Conservation (phyloP, 2,113 vertebrate genomes). For the Boleophthalmus pectinirostris region DNA sequence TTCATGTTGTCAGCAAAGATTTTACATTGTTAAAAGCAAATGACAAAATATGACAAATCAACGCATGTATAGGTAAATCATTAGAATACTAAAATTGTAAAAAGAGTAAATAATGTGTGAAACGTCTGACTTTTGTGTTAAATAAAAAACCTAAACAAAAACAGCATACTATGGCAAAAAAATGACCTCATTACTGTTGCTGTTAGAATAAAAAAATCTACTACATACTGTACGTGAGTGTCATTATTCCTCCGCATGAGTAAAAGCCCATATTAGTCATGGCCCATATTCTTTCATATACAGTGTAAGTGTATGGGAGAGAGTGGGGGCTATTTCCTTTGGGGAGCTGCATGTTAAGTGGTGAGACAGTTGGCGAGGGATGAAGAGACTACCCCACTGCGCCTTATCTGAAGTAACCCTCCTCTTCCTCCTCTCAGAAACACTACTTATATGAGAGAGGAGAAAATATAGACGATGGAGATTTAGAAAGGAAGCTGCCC, state of each 20-base stretch:
- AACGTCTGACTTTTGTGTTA: too few species aligned
- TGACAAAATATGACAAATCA: too few species aligned
- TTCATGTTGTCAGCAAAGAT: too few species aligned
- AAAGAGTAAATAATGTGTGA: too few species aligned
- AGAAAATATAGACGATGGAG: constrained; percentile 9
- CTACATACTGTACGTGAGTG: neutral
- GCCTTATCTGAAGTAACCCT: constrained; percentile 61
- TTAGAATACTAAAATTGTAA: too few species aligned
- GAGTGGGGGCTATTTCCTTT: constrained; percentile 52
- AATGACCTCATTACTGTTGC: neutral
- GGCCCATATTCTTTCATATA: constrained; percentile 42
- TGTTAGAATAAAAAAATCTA: neutral
- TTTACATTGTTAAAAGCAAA: too few species aligned
- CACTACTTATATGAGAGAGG: constrained; percentile 28
- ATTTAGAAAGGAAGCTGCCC: neutral
- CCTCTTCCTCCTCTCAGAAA: constrained; percentile 47
- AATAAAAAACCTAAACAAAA: neutral
- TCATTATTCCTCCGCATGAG: constrained; percentile 24
- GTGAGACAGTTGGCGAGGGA: constrained; percentile 48
- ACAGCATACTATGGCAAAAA: neutral
- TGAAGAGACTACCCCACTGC: constrained; percentile 59
- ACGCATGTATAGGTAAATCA: too few species aligned
- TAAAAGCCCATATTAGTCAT: constrained; percentile 49
- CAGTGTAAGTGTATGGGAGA: constrained; percentile 42
- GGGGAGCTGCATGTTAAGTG: constrained; percentile 55